Base-by-base conservation (phyloP, 1,140 invertebrate genomes). In the Ylistrum balloti region DNA sequence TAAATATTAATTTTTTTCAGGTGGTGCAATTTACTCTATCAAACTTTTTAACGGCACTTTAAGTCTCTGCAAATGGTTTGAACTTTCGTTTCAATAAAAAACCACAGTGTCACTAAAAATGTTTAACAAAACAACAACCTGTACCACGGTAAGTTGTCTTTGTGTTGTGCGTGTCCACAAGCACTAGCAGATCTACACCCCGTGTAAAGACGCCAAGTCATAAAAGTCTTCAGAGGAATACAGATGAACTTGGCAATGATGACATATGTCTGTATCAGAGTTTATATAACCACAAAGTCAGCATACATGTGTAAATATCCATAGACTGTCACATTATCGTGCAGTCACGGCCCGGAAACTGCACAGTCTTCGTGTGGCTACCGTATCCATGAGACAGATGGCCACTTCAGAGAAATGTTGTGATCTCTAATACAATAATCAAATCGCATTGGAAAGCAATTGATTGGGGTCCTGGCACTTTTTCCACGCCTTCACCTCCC, bases 391-490 rank as follows among this genome's bases (percentile, higher is more conserved):
- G 56, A 74, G 56, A 74, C 56, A 74, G 56, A 74, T 74, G 56
- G 56, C 56, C 56, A 74, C 56, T 74, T 74, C 56, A 74, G 56
- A 28, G 56, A 28, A 74, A 74, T n/a, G 56, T 10, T 0, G 56
- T 28, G 56, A n/a, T 74, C 22, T n/a, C 56, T 74, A 74, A 74
- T 74, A 28, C 56, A 74, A 74, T 74, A 74, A 74, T 74, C 56
- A 74, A 28, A 74, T 74, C 56, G 22, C 56, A 74, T 74, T 74
- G 56, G 56, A 74, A 5, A 17, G 56, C 56, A 74, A 74, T 74
- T 74, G 56, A 74, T 74, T 74, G 56, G 56, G 56, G 56, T 74
- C 56, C 56, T 74, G 56, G 56, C 56, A 74, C 56, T 74, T 74
- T 28, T 74, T 74, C 56, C 56, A 28, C 56, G 22, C 56, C 56